A percentile compares a stretch with the other conserved stretches of the same genome.
These are phyloP conservation scores for Hylaea fasciaria DNA, from an alignment of 2,888 invertebrate species.

Conservation along the genomic window DNA sequence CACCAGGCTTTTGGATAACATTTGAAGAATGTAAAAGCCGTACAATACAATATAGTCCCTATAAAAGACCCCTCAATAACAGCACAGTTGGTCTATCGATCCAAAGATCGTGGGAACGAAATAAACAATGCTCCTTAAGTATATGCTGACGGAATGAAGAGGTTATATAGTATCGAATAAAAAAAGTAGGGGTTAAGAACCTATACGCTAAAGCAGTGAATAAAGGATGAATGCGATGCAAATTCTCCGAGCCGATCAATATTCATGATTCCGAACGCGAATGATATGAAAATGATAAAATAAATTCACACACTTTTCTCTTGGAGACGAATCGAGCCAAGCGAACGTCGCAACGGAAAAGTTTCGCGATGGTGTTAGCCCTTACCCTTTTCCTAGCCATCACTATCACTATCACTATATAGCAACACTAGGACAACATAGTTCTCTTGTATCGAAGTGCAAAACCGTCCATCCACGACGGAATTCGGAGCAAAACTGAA, in stretches of 20 bases:
- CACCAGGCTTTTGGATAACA: no score
- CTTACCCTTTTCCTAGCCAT: conserved; percentile 82
- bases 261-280: conserved; percentile 3
- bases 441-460: conserved; percentile 22
- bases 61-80: conserved; percentile 2
- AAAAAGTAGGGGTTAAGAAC: no score
- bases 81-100: background rate
- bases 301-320: conserved; percentile 35
- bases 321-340: conserved; percentile 32
- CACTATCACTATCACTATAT: conserved; percentile 54
- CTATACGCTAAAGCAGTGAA: no score
- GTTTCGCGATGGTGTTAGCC: conserved; percentile 43
- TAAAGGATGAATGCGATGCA: no score
- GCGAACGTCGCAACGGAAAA: conserved; percentile 36
- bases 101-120: conserved; percentile 10
- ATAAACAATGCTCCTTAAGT: conserved; percentile 5
- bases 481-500: conserved; percentile 61
- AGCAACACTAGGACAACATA: conserved; percentile 31
- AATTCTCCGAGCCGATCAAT: background rate
- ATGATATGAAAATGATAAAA: background rate
- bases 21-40: background rate
- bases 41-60: background rate
- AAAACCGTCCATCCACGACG: conserved; percentile 52
- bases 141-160: background rate
- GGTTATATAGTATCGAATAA: no score